phyloP scores from a whole-genome alignment of 2,888 invertebrate genomes.

The Diarsia mendica region DNA sequence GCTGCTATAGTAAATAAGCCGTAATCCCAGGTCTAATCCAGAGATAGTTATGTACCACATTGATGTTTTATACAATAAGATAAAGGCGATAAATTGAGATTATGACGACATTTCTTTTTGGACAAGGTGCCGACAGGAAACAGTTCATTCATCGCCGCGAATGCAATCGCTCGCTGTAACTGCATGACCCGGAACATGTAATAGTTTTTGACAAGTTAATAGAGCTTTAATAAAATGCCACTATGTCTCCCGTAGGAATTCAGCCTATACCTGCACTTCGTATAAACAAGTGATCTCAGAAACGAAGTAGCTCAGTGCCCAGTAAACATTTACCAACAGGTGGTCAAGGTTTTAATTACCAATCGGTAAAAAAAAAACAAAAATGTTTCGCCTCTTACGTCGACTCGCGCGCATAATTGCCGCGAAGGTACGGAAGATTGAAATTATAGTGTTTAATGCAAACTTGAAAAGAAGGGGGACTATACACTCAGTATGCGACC shows the following conservation, averaged over 20 bases:
- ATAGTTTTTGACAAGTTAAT: conserved; percentile 54
- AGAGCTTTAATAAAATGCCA: conserved; percentile 47
- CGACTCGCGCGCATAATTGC: conserved; percentile 75
- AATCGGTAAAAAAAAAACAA: conserved; percentile 20
- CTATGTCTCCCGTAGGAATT: conserved; percentile 75
- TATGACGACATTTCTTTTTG: conserved; percentile 68
- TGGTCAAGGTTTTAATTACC: conserved; percentile 38
- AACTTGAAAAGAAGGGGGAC: conserved; percentile 77
- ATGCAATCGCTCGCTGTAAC: conserved; percentile 39
- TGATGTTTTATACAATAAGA: conserved; percentile 70
- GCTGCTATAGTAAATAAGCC: conserved; percentile 68
- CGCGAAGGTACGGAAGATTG: conserved; percentile 77
- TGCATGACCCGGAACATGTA: conserved; percentile 46
- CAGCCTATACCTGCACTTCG: conserved; percentile 69
- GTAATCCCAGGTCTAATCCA: conserved; percentile 73
- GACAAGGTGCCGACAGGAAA: conserved; percentile 51
- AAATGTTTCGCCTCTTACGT: conserved; percentile 80
- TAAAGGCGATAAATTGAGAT: conserved; percentile 71
- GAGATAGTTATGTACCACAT: conserved; percentile 67
- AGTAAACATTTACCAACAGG: conserved; percentile 22
- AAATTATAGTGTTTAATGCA: conserved; percentile 79
- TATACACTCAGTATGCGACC: conserved; percentile 79
- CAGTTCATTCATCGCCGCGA: conserved; percentile 62
- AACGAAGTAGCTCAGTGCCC: conserved; percentile 18
- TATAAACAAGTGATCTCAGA: conserved; percentile 29